Conservation (phyloP, 2,888 invertebrate genomes). For the Panopea generosa region DNA sequence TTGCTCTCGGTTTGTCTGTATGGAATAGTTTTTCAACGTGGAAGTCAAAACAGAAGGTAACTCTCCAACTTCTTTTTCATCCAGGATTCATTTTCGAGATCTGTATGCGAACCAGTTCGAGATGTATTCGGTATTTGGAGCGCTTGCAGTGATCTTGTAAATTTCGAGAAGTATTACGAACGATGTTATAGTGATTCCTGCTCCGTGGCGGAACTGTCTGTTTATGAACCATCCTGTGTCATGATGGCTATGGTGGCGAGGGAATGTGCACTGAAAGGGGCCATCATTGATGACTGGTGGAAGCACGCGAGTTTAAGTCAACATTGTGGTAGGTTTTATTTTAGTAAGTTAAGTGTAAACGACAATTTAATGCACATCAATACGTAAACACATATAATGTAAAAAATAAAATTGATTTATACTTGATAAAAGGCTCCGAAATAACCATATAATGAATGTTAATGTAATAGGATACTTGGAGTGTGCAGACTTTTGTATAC, state of each 20-base stretch:
- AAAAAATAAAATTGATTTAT: no score
- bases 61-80: not conserved
- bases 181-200: constrained; percentile 25
- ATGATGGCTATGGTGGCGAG: constrained; percentile 32
- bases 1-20: no score
- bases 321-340: constrained; percentile 5
- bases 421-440: no score
- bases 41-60: no score
- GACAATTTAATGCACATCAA: no score
- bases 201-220: not conserved
- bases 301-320: not conserved
- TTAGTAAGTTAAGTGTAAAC: no score
- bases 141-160: constrained; percentile 5
- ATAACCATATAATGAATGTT: no score
- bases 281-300: constrained; percentile 2
- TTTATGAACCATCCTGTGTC: constrained; percentile 33
- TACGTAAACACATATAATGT: no score
- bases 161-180: constrained; percentile 21
- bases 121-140: constrained; percentile 3
- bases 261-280: constrained; percentile 18
- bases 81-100: not conserved
- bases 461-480: no score
- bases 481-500: no score
- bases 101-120: not conserved
- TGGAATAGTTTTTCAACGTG: no score